These are phyloP conservation scores for Ptychochromis oligacanthus DNA, from an alignment of 2,113 vertebrate genomes.

Conservation along the genomic window DNA sequence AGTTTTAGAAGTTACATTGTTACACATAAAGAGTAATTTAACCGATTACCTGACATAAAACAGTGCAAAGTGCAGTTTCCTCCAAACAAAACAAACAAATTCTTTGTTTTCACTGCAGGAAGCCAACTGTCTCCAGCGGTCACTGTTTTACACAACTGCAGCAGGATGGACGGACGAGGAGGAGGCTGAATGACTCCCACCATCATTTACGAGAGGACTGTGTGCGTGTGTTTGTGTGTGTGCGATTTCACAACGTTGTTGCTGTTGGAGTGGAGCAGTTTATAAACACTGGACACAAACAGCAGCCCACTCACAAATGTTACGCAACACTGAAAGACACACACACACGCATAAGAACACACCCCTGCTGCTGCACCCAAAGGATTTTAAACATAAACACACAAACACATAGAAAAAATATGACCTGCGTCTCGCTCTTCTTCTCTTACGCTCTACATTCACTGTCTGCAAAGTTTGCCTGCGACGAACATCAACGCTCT, in stretches of 20 bases:
- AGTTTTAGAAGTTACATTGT: background rate
- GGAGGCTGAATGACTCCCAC: background rate
- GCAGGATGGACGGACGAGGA: background rate
- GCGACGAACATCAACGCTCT: background rate
- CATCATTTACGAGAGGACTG: background rate
- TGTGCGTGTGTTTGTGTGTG: background rate
- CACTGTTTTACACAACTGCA: background rate
- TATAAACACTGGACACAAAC: conserved; percentile 47
- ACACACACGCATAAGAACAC: background rate
- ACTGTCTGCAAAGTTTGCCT: background rate
- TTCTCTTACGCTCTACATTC: background rate
- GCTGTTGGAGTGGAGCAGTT: background rate
- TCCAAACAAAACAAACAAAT: background rate
- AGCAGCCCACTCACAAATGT: conserved; percentile 46
- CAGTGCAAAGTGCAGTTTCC: background rate
- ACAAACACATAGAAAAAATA: background rate
- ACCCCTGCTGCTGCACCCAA: background rate
- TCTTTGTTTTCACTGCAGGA: fast-evolving
- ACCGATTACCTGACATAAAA: background rate
- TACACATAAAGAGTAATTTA: background rate
- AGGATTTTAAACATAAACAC: background rate
- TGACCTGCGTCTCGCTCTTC: background rate
- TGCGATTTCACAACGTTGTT: conserved; percentile 42
- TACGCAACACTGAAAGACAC: conserved; percentile 34
- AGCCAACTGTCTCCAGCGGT: background rate